Evolutionary conservation across 2,797 vertebrate genomes (phyloP).

Genomic region (Sebastes matsubarae): DNA sequence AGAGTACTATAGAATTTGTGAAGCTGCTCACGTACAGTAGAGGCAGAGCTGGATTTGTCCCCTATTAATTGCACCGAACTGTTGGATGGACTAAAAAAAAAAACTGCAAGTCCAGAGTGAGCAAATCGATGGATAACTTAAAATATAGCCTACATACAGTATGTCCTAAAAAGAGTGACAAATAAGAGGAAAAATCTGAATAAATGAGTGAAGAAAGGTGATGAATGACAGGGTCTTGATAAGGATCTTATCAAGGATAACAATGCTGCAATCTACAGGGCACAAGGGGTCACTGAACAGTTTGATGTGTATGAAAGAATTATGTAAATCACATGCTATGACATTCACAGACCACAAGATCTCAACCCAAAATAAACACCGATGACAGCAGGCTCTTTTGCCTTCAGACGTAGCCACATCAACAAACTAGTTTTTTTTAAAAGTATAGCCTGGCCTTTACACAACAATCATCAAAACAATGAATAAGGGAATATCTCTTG

Average conservation of each 20-base stretch:
- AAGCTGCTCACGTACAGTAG: neutral
- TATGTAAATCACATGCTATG: neutral
- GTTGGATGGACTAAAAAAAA: neutral
- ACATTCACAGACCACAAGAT: neutral
- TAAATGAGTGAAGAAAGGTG: neutral
- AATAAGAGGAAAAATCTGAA: neutral
- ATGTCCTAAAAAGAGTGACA: neutral
- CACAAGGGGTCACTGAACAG: neutral
- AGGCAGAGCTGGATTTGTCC: neutral
- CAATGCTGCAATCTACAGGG: neutral
- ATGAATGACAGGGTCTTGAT: neutral
- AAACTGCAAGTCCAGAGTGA: neutral
- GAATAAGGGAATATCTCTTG: neutral
- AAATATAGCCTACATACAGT: neutral
- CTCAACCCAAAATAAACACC: neutral
- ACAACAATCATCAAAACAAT: neutral
- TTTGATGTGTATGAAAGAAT: neutral
- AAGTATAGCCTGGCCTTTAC: neutral
- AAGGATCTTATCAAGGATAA: neutral
- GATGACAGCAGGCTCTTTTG: neutral
- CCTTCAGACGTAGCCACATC: neutral
- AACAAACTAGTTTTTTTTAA: neutral
- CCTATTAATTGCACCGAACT: neutral
- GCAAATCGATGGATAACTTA: neutral
- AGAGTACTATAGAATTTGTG: neutral